Base-by-base conservation (phyloP, 2,113 vertebrate genomes). In the Calypte anna region DNA sequence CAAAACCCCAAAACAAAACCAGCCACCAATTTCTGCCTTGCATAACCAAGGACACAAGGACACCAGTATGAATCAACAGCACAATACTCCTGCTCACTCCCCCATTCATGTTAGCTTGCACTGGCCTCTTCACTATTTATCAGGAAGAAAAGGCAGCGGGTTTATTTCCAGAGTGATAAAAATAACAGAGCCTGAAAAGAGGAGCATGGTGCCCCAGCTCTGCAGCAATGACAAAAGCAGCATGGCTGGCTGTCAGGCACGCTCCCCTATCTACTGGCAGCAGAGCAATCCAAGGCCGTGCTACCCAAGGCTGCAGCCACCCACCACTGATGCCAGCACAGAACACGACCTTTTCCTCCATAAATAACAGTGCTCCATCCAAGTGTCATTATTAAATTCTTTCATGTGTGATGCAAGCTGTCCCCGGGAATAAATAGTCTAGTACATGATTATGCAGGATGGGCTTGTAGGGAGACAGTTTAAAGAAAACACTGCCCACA, bases 141-240 rank as follows among this genome's bases (percentile, higher is more conserved):
- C 84, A 80, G 86, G 89, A 87, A 86, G 64, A 94, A 94, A 92
- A 91, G 75, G 75, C 81, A 77, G 55, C 30, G 76, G 76, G 66
- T 86, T 88, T 97, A 82, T 96, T 97, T 95, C 94, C 53, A 75
- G 53, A 90, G 75, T 7, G 74, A 86, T 93, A 92, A 91, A 95
- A 97, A 93, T 96, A 97, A 81, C 76, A 77, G 57, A 86, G 68
- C 31, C 81, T 74, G 88, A 82, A 70, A 58, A 0, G 0, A 82
- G 78, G 79, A 89, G 76, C 91, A 58, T 0, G 53, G 75, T 90
- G 61, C 83, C 89, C 88, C 66, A 70, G 69, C 91, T 91, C 82
- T 77, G 61, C 68, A 72, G 62, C 44, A 80, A 87, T 44, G 94
- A 80, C 91, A 92, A 92, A 80, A 77, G 64, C 81, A 93, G 69